phyloP scores from a whole-genome alignment of 2,888 invertebrate species.

The Rutpela maculata region DNA sequence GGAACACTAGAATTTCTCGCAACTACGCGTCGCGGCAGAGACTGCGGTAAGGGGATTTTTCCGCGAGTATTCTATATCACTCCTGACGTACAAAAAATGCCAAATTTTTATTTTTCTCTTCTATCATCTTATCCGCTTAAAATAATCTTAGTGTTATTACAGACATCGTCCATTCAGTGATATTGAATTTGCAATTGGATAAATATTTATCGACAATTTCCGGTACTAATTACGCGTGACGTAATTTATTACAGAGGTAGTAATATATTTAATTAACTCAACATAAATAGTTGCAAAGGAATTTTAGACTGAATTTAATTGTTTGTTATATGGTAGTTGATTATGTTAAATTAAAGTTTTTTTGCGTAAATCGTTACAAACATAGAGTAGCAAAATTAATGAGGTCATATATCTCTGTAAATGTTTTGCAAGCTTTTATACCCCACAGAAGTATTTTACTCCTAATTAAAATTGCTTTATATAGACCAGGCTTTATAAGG shows the following conservation, averaged over 20 bases:
- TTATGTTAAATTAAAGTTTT: conserved; percentile 40
- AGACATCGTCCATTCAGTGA: too few species aligned
- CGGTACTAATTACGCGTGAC: not conserved
- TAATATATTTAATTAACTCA: conserved; percentile 12
- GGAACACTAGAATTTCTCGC: too few species aligned
- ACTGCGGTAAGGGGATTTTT: too few species aligned
- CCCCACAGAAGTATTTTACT: conserved; percentile 29
- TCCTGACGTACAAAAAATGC: too few species aligned
- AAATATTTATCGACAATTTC: not conserved
- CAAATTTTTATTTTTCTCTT: too few species aligned
- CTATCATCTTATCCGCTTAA: too few species aligned
- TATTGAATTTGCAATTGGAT: not conserved
- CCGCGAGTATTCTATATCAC: too few species aligned
- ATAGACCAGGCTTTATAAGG: conserved; percentile 51
- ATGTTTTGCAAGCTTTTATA: conserved; percentile 44
- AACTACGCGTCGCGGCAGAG: too few species aligned
- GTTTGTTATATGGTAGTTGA: conserved; percentile 38
- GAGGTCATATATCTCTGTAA: conserved; percentile 48
- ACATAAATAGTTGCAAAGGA: conserved; percentile 25
- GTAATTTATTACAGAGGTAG: not conserved
- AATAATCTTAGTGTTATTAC: too few species aligned
- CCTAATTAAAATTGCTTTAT: conserved; percentile 61
- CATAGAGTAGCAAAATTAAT: conserved; percentile 42
- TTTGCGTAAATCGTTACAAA: conserved; percentile 38
- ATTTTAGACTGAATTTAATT: conserved; percentile 43